Conservation (phyloP, 2,797 vertebrate genomes). For the Stomatorhinus walkeri region DNA sequence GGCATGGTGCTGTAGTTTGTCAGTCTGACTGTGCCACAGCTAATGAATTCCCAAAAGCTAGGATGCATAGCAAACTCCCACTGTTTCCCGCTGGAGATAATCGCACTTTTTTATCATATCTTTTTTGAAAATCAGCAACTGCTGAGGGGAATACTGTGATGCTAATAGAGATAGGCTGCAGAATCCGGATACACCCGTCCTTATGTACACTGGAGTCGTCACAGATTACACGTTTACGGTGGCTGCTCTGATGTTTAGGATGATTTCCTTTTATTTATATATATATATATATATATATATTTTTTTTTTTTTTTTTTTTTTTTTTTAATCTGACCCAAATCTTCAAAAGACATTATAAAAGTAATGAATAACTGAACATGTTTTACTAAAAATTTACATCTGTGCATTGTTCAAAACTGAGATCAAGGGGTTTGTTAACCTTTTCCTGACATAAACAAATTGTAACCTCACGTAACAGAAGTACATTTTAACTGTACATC, state of each 20-base stretch:
- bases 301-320: background rate
- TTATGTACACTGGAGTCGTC: background rate
- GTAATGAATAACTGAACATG: background rate
- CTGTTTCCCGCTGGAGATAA: conserved; percentile 27
- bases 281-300: background rate
- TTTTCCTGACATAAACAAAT: background rate
- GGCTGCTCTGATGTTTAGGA: background rate
- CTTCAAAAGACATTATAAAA: background rate
- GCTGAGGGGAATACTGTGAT: conserved; percentile 16
- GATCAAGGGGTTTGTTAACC: background rate
- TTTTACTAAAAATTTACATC: background rate
- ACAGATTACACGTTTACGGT: background rate
- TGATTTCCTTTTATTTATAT: background rate
- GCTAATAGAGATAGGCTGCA: conserved; percentile 27
- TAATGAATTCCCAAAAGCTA: conserved; percentile 39
- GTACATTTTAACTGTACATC: background rate
- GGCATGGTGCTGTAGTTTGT: conserved; percentile 44
- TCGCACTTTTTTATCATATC: conserved; percentile 34
- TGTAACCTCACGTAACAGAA: background rate
- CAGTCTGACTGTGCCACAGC: conserved; percentile 38
- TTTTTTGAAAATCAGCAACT: conserved; percentile 23
- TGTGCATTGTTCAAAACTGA: background rate
- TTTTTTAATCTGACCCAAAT: background rate
- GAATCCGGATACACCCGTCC: conserved; percentile 16
- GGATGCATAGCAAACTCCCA: background rate